Percentiles rank a stretch among this genome's conserved stretches.
These are phyloP conservation scores for Hippopotamyrus pictus DNA, from an alignment of 2,797 vertebrate species.

Conservation along the genomic window DNA sequence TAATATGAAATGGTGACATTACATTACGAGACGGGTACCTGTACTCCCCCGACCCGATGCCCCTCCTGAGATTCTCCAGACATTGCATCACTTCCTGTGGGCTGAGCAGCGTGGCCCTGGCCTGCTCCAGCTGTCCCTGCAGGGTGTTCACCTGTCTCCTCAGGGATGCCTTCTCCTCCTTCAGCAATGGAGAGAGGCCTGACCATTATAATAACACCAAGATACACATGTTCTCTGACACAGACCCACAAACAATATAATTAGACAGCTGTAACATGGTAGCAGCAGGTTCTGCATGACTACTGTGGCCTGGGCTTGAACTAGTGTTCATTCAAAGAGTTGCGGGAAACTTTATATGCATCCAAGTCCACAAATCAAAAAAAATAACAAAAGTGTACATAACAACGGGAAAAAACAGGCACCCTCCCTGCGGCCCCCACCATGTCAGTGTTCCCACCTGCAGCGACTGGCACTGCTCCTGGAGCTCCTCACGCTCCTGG, in stretches of 20 bases:
- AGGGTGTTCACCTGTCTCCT: constrained; percentile 62
- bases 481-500: constrained; percentile 32
- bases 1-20: neutral
- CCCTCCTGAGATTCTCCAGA: constrained; percentile 57
- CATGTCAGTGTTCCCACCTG: constrained; percentile 54
- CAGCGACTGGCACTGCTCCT: constrained; percentile 54
- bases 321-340: neutral
- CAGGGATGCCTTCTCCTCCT: constrained; percentile 67
- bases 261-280: neutral
- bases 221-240: neutral
- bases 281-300: neutral
- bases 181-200: constrained; percentile 1
- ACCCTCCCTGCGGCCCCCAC: neutral
- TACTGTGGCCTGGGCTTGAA: neutral
- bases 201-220: neutral
- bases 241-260: neutral
- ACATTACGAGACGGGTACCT: constrained; percentile 46
- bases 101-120: constrained; percentile 50
- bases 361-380: neutral
- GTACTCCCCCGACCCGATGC: constrained; percentile 56
- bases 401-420: neutral
- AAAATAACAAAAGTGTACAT: neutral
- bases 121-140: constrained; percentile 60
- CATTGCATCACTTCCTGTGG: constrained; percentile 57
- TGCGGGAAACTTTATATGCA: neutral